Conservation (phyloP, 2,113 vertebrate genomes). For the Himantopus leucocephalus region DNA sequence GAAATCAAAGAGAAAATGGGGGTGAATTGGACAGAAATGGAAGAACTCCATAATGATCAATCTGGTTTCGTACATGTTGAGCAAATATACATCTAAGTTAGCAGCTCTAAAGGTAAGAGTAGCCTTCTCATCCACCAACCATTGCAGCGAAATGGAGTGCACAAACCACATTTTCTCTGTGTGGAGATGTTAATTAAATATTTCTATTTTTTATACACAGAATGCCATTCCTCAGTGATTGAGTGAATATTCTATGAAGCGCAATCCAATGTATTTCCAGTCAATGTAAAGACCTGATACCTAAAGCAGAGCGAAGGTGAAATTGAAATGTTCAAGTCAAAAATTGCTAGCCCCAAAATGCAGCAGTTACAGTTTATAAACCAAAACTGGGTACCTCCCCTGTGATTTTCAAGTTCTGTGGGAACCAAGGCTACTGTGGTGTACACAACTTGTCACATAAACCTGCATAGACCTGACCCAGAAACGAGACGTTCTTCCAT, state of each 20-base stretch:
- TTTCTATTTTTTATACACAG: neutral
- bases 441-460: too few relatives aligned
- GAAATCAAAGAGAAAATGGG: neutral
- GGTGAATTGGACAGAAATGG: slow-evolving; percentile 3
- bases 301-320: too few relatives aligned
- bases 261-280: neutral
- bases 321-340: too few relatives aligned
- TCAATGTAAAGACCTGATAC: neutral
- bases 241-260: neutral
- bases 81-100: neutral
- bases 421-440: too few relatives aligned
- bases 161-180: neutral
- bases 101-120: neutral
- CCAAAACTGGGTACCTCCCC: too few relatives aligned
- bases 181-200: neutral
- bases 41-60: neutral
- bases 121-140: neutral
- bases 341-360: too few relatives aligned
- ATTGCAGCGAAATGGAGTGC: neutral
- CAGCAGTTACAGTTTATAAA: too few relatives aligned
- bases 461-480: too few relatives aligned
- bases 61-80: neutral
- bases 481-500: too few relatives aligned
- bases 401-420: too few relatives aligned
- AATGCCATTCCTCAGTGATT: neutral